Conservation (phyloP, 2,113 vertebrate genomes). For the Panurus biarmicus region DNA sequence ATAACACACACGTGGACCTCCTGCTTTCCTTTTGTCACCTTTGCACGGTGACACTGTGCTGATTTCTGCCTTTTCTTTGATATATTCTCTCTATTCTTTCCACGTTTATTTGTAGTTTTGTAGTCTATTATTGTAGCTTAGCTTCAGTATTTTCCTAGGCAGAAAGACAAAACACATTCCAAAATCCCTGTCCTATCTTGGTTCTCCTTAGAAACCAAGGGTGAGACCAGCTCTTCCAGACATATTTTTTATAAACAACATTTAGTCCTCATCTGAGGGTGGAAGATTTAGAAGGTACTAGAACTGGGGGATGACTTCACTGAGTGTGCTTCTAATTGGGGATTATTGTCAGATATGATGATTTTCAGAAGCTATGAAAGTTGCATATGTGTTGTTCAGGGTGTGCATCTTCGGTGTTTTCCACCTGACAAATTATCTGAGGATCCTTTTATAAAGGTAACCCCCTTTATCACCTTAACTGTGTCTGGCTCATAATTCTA, state of each 20-base stretch:
- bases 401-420: not conserved
- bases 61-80: not conserved
- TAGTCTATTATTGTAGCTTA: not conserved
- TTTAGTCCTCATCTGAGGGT: not conserved
- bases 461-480: not conserved
- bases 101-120: not conserved
- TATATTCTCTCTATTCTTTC: not conserved
- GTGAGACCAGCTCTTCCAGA: not conserved
- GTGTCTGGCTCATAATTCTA: not conserved
- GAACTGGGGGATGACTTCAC: not conserved
- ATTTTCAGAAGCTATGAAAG: not conserved
- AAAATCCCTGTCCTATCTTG: not conserved
- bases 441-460: not conserved
- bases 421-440: not conserved
- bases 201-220: not conserved
- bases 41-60: fast-evolving
- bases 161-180: not conserved
- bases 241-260: not conserved
- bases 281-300: not conserved
- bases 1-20: fast-evolving
- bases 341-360: not conserved
- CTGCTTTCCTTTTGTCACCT: no score
- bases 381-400: no score
- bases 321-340: fast-evolving
- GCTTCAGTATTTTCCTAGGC: not conserved